Evolutionary conservation across 92 coral and sea anemone species (phyloP), one percentile per base, ranked within the genome.

Genomic region (Bergia puertoricense): DNA sequence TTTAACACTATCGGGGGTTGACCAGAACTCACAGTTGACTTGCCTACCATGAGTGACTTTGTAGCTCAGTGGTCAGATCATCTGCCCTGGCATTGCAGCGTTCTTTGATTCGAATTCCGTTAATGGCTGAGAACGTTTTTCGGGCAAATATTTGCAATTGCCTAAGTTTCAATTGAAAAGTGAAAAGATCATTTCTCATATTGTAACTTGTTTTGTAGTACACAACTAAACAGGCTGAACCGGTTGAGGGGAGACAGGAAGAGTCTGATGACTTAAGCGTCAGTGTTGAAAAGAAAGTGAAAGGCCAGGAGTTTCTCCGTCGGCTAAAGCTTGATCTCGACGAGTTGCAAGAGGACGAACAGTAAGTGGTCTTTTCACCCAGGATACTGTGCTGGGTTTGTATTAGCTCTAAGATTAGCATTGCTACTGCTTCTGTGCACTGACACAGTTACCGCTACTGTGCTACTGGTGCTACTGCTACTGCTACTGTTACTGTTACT

Each of bases 301-400:
- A 95, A 74, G 98, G 99, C 2, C 95, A 95, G 74, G 99, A 96
- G 81, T 96, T 96, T 85, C 59, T 96, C 5, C 85, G 90, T 75
- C 91, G 98, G 74, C 81, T 96, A 56, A 93, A 92, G 85, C 85
- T 86, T 8, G 93, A 92, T 78, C 75, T 95, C 69, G 62, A 92
- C n/a, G 90, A 88, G 54, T 89, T 81, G 39, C 89, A 85, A 68
- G 90, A 88, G 8, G 89, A 90, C 3, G 96, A 94, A 79, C 81
- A 59, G 98, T 94, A 88, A 89, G 98, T 11, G 10, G 16, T 30
- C 14, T 78, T 43, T 8, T 22, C 11, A n/a, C 40, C 30, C 62
- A 45, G 40, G 2, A 30, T 23, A 37, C 71, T 54, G 59, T 80
- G 44, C 16, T 54, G 45, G 71, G 2, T 57, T 42, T 6, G 23